phyloP scores from a whole-genome alignment of 2,888 invertebrate species.

The Diaphora mendica region DNA sequence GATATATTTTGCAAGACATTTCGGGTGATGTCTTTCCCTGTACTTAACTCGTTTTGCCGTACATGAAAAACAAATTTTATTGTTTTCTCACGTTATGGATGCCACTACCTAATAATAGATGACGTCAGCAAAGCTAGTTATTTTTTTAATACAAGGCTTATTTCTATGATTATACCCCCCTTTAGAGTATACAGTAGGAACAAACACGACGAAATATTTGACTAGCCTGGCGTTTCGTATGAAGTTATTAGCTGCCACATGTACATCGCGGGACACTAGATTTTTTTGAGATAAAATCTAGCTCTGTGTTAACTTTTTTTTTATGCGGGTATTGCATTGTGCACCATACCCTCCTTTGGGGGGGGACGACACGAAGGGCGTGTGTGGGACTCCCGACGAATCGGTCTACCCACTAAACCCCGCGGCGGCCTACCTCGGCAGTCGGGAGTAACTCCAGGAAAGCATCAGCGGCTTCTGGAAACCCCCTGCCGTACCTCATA shows the following conservation, averaged over 20 bases:
- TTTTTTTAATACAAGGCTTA: not conserved
- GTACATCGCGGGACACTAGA: no score
- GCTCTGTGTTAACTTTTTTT: no score
- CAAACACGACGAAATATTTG: not conserved
- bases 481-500: no score
- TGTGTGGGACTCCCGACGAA: no score
- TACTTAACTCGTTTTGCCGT: not conserved
- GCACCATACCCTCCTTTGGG: no score
- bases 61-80: not conserved
- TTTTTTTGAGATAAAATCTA: no score
- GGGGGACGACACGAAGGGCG: no score
- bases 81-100: not conserved
- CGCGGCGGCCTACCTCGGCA: no score
- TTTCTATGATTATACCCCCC: not conserved
- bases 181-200: not conserved
- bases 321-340: no score
- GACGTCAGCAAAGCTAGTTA: not conserved
- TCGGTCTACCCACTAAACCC: no score
- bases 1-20: not conserved
- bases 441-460: no score
- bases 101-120: not conserved
- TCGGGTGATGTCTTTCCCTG: not conserved
- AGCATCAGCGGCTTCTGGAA: no score
- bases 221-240: not conserved
- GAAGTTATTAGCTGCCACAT: not conserved